Percentiles rank a stretch among this genome's conserved stretches.
Evolutionary conservation across 2,888 invertebrate species (phyloP).

Genomic region (Pseudococcus longispinus): DNA sequence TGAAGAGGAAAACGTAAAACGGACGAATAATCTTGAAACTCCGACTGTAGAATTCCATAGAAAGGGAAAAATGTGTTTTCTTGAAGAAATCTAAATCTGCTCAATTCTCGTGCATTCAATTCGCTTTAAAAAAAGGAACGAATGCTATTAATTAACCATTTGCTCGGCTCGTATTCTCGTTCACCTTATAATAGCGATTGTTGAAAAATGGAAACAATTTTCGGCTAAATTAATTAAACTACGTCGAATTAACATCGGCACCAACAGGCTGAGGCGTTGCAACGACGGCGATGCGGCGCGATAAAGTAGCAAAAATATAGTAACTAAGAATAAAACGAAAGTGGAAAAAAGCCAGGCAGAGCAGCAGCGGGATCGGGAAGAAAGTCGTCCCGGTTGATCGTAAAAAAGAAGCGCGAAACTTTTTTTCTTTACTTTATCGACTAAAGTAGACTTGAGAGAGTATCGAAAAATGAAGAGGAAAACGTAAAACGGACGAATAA

Average conservation of each 20-base stretch:
- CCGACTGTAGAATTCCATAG: too few relatives aligned
- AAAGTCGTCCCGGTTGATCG: background rate
- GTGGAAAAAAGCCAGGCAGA: background rate
- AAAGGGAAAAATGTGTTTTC: too few relatives aligned
- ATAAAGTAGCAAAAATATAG: background rate
- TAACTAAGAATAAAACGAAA: too few relatives aligned
- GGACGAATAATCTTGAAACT: constrained; percentile 18
- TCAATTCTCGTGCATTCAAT: too few relatives aligned
- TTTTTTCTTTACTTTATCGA: background rate
- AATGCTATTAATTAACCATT: constrained; percentile 1
- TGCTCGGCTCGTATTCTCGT: background rate
- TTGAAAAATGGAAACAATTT: background rate
- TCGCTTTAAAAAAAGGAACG: background rate
- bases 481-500: background rate
- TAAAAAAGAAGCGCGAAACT: constrained; percentile 1
- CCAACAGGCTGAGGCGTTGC: too few relatives aligned
- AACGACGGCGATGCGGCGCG: background rate
- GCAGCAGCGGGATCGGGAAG: background rate
- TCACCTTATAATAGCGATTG: background rate
- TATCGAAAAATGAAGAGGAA: constrained; percentile 8
- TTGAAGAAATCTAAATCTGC: too few relatives aligned
- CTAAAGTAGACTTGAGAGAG: background rate
- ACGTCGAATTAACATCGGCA: constrained; percentile 10
- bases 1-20: background rate
- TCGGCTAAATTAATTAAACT: constrained; percentile 22